Conservation (phyloP, 1,140 invertebrate species). For the Tenebrio molitor region DNA sequence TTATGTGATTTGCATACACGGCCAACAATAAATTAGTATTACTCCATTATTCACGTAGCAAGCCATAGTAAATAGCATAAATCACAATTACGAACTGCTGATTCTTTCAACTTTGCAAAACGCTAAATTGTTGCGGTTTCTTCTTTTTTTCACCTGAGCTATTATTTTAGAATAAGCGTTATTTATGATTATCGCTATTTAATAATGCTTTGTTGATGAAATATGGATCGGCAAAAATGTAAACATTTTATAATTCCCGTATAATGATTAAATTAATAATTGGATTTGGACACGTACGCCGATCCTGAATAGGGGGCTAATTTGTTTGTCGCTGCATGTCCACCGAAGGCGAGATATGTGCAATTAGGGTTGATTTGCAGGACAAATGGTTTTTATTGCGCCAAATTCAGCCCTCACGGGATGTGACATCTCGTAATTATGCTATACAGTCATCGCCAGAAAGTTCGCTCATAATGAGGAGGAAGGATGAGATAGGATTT, state of each 20-base stretch:
- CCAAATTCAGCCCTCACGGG: neutral
- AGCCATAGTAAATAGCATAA: conserved; percentile 55
- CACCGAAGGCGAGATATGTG: conserved; percentile 24
- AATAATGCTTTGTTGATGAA: conserved; percentile 37
- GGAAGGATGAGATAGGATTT: neutral
- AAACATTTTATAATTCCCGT: conserved; percentile 34
- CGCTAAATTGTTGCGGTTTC: conserved; percentile 28
- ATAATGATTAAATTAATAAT: conserved; percentile 40
- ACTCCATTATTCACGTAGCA: conserved; percentile 53
- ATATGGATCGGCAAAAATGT: conserved; percentile 10
- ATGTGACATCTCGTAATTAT: neutral
- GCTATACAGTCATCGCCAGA: neutral
- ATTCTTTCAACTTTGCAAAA: conserved; percentile 40
- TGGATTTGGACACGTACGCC: conserved; percentile 25
- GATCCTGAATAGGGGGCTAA: conserved; percentile 15
- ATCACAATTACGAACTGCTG: conserved; percentile 57
- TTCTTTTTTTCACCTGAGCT: conserved; percentile 18
- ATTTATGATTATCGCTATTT: conserved; percentile 37
- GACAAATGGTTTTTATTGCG: conserved; percentile 14
- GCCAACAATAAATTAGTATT: conserved; percentile 60
- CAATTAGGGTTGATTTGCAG: conserved; percentile 19
- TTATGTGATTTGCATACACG: conserved; percentile 61
- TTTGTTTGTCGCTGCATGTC: conserved; percentile 19
- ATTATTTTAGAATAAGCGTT: conserved; percentile 41
- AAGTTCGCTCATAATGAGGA: neutral